Evolutionary conservation across 1,140 invertebrate genomes (phyloP).

Genomic region (Melipona quadrifasciata): DNA sequence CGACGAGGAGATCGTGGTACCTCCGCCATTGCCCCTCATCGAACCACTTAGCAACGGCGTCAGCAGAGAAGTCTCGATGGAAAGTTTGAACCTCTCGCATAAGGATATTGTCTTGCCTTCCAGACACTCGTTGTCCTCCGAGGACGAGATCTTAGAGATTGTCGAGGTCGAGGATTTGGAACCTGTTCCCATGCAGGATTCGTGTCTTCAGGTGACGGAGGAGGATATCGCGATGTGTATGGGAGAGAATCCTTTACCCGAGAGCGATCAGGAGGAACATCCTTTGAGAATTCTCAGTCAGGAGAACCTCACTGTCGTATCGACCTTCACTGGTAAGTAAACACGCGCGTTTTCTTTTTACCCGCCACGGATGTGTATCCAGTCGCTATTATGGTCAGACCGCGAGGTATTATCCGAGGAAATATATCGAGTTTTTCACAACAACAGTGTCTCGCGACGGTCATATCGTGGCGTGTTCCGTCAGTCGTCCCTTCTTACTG

Average conservation of each 20-base stretch:
- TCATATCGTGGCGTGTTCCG: background rate
- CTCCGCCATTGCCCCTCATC: conserved; percentile 88
- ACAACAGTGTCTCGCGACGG: conserved; percentile 2
- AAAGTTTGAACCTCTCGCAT: conserved; percentile 86
- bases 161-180: conserved; percentile 91
- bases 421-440: background rate
- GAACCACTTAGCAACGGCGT: conserved; percentile 85
- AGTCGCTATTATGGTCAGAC: background rate
- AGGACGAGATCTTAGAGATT: conserved; percentile 90
- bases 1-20: conserved; percentile 88
- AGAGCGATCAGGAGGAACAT: conserved; percentile 90
- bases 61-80: conserved; percentile 89
- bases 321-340: conserved; percentile 88
- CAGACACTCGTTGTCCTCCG: conserved; percentile 77
- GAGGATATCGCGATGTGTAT: conserved; percentile 95
- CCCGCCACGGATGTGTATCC: background rate
- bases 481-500: background rate
- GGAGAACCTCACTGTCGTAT: conserved; percentile 94
- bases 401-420: background rate
- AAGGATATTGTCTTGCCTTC: conserved; percentile 78
- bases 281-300: conserved; percentile 93
- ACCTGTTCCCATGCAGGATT: conserved; percentile 91
- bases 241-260: conserved; percentile 89
- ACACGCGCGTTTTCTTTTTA: background rate
- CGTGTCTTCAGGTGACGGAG: conserved; percentile 93